These are phyloP conservation scores for Lithobius niger DNA, from an alignment of 1,140 invertebrate species.

Conservation along the genomic window DNA sequence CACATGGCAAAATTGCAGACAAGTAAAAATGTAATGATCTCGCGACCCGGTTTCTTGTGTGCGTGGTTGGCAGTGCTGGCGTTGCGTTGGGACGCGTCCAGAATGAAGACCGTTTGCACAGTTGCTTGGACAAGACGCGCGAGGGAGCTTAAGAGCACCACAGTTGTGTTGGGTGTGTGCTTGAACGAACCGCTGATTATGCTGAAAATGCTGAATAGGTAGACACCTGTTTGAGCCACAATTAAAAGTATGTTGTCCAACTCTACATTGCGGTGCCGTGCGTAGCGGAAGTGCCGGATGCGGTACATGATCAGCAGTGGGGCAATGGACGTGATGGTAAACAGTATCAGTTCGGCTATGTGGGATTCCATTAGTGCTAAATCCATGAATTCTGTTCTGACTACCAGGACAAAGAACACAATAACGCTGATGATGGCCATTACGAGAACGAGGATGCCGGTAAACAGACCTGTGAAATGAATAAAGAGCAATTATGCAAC, in stretches of 20 bases:
- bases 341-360: conserved; percentile 76
- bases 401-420: conserved; percentile 85
- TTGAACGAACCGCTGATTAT: conserved; percentile 24
- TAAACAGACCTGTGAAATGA: conserved; percentile 49
- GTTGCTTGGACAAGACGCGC: conserved; percentile 25
- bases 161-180: conserved; percentile 22
- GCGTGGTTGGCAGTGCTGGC: conserved; percentile 23
- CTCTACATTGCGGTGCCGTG: conserved; percentile 25
- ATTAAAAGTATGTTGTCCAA: conserved; percentile 36
- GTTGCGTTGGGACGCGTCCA: conserved; percentile 33
- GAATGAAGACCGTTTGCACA: conserved; percentile 37
- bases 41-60: conserved; percentile 59
- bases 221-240: conserved; percentile 33
- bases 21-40: conserved; percentile 79
- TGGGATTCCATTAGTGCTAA: conserved; percentile 81
- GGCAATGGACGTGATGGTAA: conserved; percentile 68
- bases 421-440: conserved; percentile 88
- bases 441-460: conserved; percentile 81
- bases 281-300: conserved; percentile 15
- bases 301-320: conserved; percentile 70
- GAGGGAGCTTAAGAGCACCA: conserved; percentile 22
- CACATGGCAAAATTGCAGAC: conserved; percentile 88
- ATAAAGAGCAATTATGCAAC: too few relatives aligned
- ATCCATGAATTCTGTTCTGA: conserved; percentile 62
- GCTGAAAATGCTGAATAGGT: conserved; percentile 36